Conservation (phyloP, 2,888 invertebrate species). For the Nebria brevicollis region DNA sequence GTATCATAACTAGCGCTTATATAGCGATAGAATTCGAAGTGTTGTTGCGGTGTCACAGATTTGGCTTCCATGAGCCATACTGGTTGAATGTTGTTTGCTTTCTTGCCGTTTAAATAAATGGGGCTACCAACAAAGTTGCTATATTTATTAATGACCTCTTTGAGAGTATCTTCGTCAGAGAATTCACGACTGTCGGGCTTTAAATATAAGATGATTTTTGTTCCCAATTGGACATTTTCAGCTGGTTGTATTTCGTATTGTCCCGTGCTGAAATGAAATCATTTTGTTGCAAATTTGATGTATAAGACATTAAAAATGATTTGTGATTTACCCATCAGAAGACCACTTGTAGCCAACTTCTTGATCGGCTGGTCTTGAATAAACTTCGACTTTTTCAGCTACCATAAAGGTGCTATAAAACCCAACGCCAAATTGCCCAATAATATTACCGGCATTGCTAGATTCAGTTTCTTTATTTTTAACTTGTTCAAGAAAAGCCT, state of each 20-base stretch:
- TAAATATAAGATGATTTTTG: constrained; percentile 91
- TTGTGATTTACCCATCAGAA: constrained; percentile 82
- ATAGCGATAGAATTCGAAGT: constrained; percentile 92
- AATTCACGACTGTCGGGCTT: constrained; percentile 90
- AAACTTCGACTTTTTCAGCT: constrained; percentile 93
- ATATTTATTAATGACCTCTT: constrained; percentile 91
- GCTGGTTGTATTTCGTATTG: constrained; percentile 89
- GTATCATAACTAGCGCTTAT: constrained; percentile 86
- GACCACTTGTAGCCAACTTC: constrained; percentile 85
- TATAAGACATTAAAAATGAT: neutral
- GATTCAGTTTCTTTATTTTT: constrained; percentile 71
- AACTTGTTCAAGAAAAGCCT: constrained; percentile 87
- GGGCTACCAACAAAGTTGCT: constrained; percentile 97
- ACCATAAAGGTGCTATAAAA: constrained; percentile 99
- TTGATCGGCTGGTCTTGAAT: constrained; percentile 76
- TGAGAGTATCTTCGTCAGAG: constrained; percentile 85
- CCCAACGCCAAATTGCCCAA: constrained; percentile 98
- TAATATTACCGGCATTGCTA: constrained; percentile 77
- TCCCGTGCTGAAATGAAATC: constrained; percentile 72
- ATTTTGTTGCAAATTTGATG: neutral
- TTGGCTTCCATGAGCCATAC: constrained; percentile 94
- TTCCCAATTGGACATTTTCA: constrained; percentile 86
- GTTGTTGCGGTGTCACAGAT: constrained; percentile 84
- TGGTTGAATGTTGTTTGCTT: constrained; percentile 89
- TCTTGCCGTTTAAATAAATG: constrained; percentile 89